Conservation (phyloP, 2,113 vertebrate species). For the Potamarius usumacintae region DNA sequence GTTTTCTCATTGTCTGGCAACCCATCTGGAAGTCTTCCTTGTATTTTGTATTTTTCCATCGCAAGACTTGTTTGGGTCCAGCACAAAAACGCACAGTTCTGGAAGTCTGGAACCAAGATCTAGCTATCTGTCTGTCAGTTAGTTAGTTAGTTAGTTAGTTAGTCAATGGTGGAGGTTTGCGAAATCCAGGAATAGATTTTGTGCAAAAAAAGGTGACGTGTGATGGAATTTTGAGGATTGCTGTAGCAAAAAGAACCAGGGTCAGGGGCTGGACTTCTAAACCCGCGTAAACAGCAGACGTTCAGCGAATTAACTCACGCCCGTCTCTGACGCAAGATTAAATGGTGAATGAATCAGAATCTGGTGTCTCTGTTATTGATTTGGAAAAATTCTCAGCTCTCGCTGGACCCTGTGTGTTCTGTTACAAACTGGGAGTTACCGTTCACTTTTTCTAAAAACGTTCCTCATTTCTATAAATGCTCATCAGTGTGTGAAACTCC, state of each 20-base stretch:
- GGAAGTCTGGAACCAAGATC: neutral
- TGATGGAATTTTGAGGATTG: neutral
- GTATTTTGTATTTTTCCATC: neutral
- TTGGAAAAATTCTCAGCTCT: neutral
- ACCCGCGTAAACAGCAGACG: neutral
- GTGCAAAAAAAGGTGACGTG: neutral
- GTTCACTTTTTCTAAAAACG: neutral
- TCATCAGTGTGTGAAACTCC: neutral
- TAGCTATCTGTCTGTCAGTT: too few relatives aligned
- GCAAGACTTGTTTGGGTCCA: neutral
- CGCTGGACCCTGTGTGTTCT: neutral
- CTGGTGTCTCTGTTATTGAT: neutral
- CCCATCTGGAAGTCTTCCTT: neutral
- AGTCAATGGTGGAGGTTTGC: neutral
- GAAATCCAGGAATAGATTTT: neutral
- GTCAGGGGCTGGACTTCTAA: neutral
- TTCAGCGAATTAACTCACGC: neutral
- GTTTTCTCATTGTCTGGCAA: neutral
- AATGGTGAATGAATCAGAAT: neutral
- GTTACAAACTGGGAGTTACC: neutral
- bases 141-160: too few relatives aligned
- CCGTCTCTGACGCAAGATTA: neutral
- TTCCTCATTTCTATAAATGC: neutral
- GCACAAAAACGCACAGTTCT: neutral
- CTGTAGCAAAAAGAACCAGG: neutral